Conservation (phyloP, 2,113 vertebrate species). For the Cranoglanis bouderius region DNA sequence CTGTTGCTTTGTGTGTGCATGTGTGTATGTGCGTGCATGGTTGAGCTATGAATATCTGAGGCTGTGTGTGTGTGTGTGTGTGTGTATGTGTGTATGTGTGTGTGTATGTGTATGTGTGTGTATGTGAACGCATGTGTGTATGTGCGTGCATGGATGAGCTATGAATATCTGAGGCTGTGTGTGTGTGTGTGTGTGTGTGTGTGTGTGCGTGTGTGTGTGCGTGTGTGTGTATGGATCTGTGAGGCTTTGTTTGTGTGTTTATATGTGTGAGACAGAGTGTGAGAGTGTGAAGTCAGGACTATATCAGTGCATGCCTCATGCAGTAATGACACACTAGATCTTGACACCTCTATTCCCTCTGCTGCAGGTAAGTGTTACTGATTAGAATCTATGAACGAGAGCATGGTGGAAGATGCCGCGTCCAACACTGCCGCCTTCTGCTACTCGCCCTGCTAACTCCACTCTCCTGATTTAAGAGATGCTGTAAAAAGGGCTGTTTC, state of each 20-base stretch:
- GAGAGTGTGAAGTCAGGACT: constrained; percentile 26
- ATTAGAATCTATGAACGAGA: constrained; percentile 52
- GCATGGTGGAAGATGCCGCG: constrained; percentile 25
- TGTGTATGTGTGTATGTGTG: neutral
- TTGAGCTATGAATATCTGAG: neutral
- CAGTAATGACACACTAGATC: constrained; percentile 46
- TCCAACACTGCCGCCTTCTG: constrained; percentile 1
- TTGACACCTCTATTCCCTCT: constrained; percentile 50
- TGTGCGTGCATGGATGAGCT: neutral
- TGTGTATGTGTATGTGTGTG: neutral
- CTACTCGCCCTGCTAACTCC: neutral
- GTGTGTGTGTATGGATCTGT: neutral
- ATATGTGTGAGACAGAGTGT: constrained; percentile 25
- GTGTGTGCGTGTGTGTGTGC: neutral
- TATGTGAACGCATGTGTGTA: neutral
- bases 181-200: neutral
- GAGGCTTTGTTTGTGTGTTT: constrained; percentile 30
- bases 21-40: neutral
- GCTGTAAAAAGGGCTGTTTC: constrained; percentile 14
- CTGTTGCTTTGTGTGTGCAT: neutral
- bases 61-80: neutral
- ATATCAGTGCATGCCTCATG: constrained; percentile 49
- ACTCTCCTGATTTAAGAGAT: neutral
- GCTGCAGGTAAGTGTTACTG: constrained; percentile 44
- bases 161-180: neutral